Evolutionary conservation across 2,797 vertebrate species (phyloP).

Genomic region (Typhlichthys subterraneus): DNA sequence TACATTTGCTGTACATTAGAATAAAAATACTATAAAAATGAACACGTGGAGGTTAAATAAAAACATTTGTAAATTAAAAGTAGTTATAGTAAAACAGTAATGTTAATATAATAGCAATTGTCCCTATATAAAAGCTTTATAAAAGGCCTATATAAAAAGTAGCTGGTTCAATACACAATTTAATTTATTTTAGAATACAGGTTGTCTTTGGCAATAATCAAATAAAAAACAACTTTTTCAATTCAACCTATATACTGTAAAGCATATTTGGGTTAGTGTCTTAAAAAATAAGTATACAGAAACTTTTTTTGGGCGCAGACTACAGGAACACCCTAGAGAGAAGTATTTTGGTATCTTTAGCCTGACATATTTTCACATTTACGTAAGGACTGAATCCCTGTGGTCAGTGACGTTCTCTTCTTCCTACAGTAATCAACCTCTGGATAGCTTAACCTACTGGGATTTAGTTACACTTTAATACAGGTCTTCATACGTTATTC

Average conservation of each 20-base stretch:
- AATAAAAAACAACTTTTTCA: neutral
- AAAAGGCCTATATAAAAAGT: neutral
- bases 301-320: constrained; percentile 41
- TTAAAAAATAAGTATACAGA: constrained; percentile 10
- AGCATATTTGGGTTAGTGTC: constrained; percentile 44
- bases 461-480: too few relatives aligned
- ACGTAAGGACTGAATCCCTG: constrained; percentile 38
- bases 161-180: neutral
- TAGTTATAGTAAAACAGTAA: too few relatives aligned
- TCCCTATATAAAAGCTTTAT: too few relatives aligned
- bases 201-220: too few relatives aligned
- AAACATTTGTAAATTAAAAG: too few relatives aligned
- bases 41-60: too few relatives aligned
- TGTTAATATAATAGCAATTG: too few relatives aligned
- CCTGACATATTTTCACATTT: constrained; percentile 52
- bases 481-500: neutral
- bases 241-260: neutral
- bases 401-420: neutral
- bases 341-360: constrained; percentile 43
- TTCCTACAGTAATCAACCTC: too few relatives aligned
- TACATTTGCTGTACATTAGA: too few relatives aligned
- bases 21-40: too few relatives aligned
- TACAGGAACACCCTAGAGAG: constrained; percentile 47
- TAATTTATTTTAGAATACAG: neutral
- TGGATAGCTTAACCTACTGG: too few relatives aligned